Evolutionary conservation across 2,888 invertebrate species (phyloP), one percentile per base, ranked within the genome.

Genomic region (Lasiommata megera): DNA sequence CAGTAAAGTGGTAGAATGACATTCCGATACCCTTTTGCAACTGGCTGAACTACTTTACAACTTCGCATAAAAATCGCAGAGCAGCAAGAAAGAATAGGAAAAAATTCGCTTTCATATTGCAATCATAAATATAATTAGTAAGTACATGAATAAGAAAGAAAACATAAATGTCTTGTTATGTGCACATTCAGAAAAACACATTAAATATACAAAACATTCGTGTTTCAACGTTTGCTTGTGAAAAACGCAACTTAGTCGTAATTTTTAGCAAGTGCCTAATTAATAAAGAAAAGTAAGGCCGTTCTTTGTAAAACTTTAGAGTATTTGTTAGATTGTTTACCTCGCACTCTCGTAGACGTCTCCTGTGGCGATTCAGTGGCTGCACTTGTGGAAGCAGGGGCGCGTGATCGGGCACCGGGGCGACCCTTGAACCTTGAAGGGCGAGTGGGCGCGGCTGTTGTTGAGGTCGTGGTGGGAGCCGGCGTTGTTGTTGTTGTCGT

Each of bases 401-500:
- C 77, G 12, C 91, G 86, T 1, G 87, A 74, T 16, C 89, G 80
- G 1, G 92, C 89, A 40, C 85, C 86, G 1, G 77, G 73, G 16
- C 91, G 82, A 3, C 79, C 75, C 75, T 85, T 88, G 74, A 88
- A 91, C 23, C 91, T 73, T 5, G 88, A 87, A 0, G 90, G 88
- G 0, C 91, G 80, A 1, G 92, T 90, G 1, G 85, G 76, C 0
- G 78, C 78, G 0, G 80, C 73, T 0, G 90, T 79, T 0, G 91
- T 87, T 0, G 90, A 85, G 0, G 92, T 89, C 0, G 92, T 79
- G 0, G 93, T 82, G 3, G 91, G 84, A 0, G 92, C 91, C 0
- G 92, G 91, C 0, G 92, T 88, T 0, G 93, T 91, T 0, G 93
- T 91, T 0, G 93, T 92, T 0, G 93, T 92, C 0, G 93, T 92